Base-by-base conservation (phyloP, 2,113 vertebrate genomes). In the Apteryx mantelli region DNA sequence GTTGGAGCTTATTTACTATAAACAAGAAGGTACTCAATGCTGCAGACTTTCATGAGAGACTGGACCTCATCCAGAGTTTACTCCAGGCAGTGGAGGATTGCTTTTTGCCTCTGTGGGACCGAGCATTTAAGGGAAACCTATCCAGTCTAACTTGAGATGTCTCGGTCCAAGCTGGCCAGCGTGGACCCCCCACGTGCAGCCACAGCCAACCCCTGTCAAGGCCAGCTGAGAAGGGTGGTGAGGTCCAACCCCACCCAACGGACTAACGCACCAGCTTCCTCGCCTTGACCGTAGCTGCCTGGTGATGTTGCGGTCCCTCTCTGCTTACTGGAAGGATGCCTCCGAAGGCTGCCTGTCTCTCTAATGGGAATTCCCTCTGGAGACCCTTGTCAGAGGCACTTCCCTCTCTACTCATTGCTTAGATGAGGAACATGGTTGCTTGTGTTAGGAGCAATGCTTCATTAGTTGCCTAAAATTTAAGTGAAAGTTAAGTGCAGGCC, bases 1-100 rank as follows among this genome's bases (percentile, higher is more conserved):
- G 9, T 25, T 26, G 0, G 13, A 19, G 20, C 0, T 0, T n/a
- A 15, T 44, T 53, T 36, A 4, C 28, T 34, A 3, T 24, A 28
- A 55, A 34, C 3, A 4, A 1, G 4, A 32, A 32, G 21, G 30
- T 52, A 4, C 1, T 46, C 7, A 8, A 0, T 5, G 64, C 25
- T 38, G 22, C 11, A 17, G 10, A 14, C 3, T 18, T 30, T 1
- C 3, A 30, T 7, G 53, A 28, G 53, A 28, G 11, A 7, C 24
- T 6, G 26, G 4, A 9, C 46, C 6, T 46, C 12, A 24, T 44
- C 22, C 17, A 10, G 50, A 48, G 12, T 24, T 73, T 32, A 18
- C 7, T 42, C 25, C 25, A 10, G 10, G 32, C 12, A 22, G 18
- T 61, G 7, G 22, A 21, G 48, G 26, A 34, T 52, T 90, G 61